phyloP scores from a whole-genome alignment of 37 sponge, comb jelly and placozoan genomes.

The Haliclona indistincta region DNA sequence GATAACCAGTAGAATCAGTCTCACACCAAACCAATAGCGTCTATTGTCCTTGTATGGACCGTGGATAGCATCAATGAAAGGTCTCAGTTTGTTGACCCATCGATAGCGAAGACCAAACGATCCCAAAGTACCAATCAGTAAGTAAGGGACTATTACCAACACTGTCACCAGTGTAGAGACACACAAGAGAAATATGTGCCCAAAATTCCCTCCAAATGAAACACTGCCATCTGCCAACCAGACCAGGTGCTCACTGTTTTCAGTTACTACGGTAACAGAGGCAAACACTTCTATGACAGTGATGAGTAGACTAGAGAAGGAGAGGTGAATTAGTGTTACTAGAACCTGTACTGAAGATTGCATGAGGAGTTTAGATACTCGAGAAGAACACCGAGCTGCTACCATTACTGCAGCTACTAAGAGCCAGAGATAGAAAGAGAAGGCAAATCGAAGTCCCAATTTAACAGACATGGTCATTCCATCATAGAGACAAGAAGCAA shows the following conservation, averaged over 20 bases:
- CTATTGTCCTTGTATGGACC: background rate
- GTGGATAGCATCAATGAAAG: conserved; percentile 17
- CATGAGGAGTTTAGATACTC: conserved; percentile 1
- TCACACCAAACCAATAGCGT: background rate
- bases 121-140: background rate
- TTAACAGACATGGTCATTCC: conserved; percentile 2
- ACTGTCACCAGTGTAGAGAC: background rate
- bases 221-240: conserved; percentile 3
- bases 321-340: conserved; percentile 7
- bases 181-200: background rate
- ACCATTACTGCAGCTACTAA: background rate
- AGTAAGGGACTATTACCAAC: conserved; percentile 1
- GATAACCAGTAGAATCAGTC: conserved; percentile 1
- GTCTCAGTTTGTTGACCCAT: conserved; percentile 4
- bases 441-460: background rate
- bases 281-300: background rate
- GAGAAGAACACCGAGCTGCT: background rate
- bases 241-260: background rate
- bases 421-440: conserved; percentile 4
- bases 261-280: background rate
- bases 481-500: background rate
- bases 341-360: conserved; percentile 8
- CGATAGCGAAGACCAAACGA: background rate
- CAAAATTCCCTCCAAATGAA: background rate
- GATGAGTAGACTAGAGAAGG: background rate